Percentiles rank a stretch among this genome's conserved stretches.
Evolutionary conservation across 2,113 vertebrate species (phyloP).

Genomic region (Ceratotherium simum): DNA sequence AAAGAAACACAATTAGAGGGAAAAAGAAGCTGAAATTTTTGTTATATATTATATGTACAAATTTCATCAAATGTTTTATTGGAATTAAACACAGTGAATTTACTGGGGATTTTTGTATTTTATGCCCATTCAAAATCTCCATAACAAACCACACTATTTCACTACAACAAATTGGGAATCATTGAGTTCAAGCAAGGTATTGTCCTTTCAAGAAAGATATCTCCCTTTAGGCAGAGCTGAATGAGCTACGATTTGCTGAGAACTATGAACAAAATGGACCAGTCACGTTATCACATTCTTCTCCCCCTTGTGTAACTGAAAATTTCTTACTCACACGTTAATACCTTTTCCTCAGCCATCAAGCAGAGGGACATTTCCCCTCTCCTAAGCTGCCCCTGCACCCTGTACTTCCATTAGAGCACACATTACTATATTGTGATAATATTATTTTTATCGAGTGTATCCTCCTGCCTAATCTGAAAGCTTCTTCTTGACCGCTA

Average conservation of each 20-base stretch:
- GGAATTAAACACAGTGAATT: background rate
- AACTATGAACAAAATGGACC: fast-evolving
- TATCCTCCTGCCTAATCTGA: background rate
- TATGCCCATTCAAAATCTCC: background rate
- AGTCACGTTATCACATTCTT: background rate
- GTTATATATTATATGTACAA: background rate
- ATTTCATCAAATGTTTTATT: background rate
- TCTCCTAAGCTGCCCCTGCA: fast-evolving
- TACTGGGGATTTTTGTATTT: background rate
- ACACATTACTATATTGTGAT: background rate
- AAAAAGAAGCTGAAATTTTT: background rate
- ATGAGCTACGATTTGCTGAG: background rate
- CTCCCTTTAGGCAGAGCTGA: background rate
- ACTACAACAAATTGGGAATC: background rate
- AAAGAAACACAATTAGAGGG: background rate
- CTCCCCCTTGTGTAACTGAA: fast-evolving
- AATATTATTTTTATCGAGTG: background rate
- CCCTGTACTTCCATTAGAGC: background rate
- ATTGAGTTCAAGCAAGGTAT: background rate
- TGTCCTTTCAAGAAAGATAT: fast-evolving
- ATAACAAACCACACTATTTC: background rate
- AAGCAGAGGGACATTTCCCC: no score
- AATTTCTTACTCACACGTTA: background rate
- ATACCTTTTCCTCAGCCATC: no score
- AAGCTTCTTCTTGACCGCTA: background rate